phyloP scores from a whole-genome alignment of 2,888 invertebrate genomes.

The Melieria omissa region DNA sequence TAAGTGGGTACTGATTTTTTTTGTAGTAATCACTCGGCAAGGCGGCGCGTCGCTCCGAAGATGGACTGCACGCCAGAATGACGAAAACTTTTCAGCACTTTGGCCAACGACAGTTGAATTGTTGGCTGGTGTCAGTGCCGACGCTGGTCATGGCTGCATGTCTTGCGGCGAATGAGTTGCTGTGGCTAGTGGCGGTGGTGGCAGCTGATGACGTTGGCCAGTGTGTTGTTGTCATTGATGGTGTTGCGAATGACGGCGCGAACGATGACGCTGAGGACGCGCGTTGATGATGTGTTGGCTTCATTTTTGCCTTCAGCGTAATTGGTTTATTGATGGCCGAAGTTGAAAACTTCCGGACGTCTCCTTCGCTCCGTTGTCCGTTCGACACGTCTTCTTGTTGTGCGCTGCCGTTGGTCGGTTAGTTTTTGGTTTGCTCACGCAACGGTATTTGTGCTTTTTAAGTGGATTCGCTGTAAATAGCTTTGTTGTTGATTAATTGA shows the following conservation, averaged over 20 bases:
- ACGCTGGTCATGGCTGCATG: no score
- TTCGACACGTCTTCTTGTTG: neutral
- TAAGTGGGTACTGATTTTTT: slow-evolving; percentile 20
- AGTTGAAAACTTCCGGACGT: slow-evolving; percentile 25
- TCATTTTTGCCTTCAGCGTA: slow-evolving; percentile 13
- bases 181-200: no score
- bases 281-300: slow-evolving; percentile 21
- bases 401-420: slow-evolving; percentile 23
- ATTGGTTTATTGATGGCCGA: slow-evolving; percentile 38
- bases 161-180: no score
- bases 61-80: neutral
- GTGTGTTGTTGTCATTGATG: neutral
- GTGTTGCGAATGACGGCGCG: neutral
- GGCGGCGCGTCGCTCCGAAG: neutral
- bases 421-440: neutral
- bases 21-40: slow-evolving; percentile 34
- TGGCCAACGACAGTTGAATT: neutral
- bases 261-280: neutral
- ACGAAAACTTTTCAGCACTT: slow-evolving; percentile 22
- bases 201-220: slow-evolving; percentile 17
- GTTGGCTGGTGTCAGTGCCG: no score
- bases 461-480: slow-evolving; percentile 20
- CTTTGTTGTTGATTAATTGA: slow-evolving; percentile 41
- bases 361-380: neutral
- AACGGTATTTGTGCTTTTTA: neutral